Conservation (phyloP, 2,888 invertebrate genomes). For the Ormyrus pomaceus region DNA sequence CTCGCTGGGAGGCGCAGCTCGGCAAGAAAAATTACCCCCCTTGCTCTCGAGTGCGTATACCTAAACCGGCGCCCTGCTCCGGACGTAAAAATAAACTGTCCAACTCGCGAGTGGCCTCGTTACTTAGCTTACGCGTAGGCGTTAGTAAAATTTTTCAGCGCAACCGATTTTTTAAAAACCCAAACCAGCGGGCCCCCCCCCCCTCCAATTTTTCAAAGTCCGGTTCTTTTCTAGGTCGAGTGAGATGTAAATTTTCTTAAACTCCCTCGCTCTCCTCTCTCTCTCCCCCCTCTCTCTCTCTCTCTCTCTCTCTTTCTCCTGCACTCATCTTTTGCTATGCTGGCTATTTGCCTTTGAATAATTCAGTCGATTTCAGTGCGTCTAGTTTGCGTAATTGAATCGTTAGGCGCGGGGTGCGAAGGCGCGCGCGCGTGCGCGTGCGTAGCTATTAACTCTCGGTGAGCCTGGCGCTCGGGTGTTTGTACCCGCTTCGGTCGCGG, state of each 20-base stretch:
- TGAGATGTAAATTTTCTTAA: conserved; percentile 20
- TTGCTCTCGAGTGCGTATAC: no score
- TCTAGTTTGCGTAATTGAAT: conserved; percentile 45
- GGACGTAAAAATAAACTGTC: conserved; percentile 36
- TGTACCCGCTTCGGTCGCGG: background rate
- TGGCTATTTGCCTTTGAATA: conserved; percentile 44
- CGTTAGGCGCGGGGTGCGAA: background rate
- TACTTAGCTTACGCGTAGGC: conserved; percentile 11
- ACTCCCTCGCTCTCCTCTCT: background rate
- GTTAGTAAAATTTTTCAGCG: background rate
- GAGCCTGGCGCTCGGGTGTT: background rate
- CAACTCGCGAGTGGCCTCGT: conserved; percentile 1
- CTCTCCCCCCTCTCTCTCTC: no score
- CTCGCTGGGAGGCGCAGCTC: no score
- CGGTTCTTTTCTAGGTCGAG: conserved; percentile 4
- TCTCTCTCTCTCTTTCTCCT: no score
- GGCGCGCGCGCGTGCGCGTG: background rate
- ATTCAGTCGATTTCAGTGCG: conserved; percentile 40
- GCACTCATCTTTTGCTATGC: no score
- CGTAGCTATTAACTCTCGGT: conserved; percentile 18
- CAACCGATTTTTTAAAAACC: background rate
- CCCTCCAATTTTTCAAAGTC: background rate
- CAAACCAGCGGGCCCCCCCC: background rate
- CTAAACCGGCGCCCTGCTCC: background rate
- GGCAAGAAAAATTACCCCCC: no score